Evolutionary conservation across 2,113 vertebrate species (phyloP).

Genomic region (Cinclus cinclus): DNA sequence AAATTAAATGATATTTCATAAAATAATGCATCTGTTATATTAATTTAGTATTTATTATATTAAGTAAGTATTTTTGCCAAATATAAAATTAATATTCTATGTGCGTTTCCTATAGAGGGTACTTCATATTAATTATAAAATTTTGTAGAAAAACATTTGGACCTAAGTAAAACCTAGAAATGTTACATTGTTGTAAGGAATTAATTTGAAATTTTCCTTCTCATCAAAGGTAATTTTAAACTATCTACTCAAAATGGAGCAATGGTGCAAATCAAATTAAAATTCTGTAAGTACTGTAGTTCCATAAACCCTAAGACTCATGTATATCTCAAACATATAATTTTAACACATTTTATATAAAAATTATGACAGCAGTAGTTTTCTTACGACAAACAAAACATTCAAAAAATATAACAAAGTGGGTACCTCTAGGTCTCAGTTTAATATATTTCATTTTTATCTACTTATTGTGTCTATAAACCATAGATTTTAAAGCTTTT

Average conservation of each 20-base stretch:
- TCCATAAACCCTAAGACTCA: neutral
- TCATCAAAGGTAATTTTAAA: neutral
- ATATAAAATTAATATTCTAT: neutral
- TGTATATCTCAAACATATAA: neutral
- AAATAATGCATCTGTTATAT: neutral
- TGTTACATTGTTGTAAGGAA: neutral
- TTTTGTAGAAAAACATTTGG: neutral
- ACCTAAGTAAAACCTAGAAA: neutral
- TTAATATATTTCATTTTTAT: neutral
- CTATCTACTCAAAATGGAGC: neutral
- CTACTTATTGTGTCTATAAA: neutral
- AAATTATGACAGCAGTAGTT: neutral
- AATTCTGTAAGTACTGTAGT: neutral
- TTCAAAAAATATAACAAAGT: neutral
- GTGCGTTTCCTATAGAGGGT: fast-evolving
- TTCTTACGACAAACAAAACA: neutral
- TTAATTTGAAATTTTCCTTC: neutral
- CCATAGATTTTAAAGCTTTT: neutral
- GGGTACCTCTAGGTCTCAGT: neutral
- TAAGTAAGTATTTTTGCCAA: too few relatives aligned
- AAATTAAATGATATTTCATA: neutral
- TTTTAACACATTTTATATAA: neutral
- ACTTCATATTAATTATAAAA: neutral
- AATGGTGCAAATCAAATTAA: neutral
- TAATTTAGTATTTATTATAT: neutral